Base-by-base conservation (phyloP, 2,888 invertebrate species). In the Polydrusus pterygomalis region DNA sequence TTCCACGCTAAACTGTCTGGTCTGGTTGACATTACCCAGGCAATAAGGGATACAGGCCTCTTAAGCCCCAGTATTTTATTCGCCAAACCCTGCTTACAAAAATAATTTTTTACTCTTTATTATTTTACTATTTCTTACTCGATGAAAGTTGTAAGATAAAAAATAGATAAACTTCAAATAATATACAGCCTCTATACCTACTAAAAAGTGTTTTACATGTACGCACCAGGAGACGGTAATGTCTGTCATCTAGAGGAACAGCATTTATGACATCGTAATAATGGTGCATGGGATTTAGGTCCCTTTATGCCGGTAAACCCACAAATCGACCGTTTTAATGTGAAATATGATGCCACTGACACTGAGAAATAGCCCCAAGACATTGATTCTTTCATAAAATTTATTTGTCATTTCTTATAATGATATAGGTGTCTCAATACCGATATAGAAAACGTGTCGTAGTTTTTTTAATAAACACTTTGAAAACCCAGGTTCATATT, bases 281-380 rank as follows among this genome's bases (percentile, higher is more conserved):
- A 77, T 70, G 67, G 74, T 74, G 70, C 43, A 77, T 63, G 70
- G 74, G 73, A 73, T 77, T 77, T 71, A 64, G 74, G 70, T 60
- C 77, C 40, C 63, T 77, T 77, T 65, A 70, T 70, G 20, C 49
- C 63, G 62, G 77, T 74, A 70, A 76, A 71, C 65, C 76, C 51
- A 70, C 72, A 74, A 78, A 80, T 69, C 74, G 74, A 70, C 71
- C 68, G 60, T 74, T 72, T 75, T 70, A 68, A 77, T 74, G 76
- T 80, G 79, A 80, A 80, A 80, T 80, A 80, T 80, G 80, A 80
- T 78, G 75, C 75, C 60, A 76, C 69, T 80, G 80, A 80, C 80
- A 80, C 77, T 80, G 80, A 80, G 78, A 80, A 80, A 80, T 80
- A 78, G 76, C 77, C 77, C 30, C 60, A 51, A 75, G 78, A 75